phyloP scores from a whole-genome alignment of 2,888 invertebrate genomes.

The Trachelus tabidus region DNA sequence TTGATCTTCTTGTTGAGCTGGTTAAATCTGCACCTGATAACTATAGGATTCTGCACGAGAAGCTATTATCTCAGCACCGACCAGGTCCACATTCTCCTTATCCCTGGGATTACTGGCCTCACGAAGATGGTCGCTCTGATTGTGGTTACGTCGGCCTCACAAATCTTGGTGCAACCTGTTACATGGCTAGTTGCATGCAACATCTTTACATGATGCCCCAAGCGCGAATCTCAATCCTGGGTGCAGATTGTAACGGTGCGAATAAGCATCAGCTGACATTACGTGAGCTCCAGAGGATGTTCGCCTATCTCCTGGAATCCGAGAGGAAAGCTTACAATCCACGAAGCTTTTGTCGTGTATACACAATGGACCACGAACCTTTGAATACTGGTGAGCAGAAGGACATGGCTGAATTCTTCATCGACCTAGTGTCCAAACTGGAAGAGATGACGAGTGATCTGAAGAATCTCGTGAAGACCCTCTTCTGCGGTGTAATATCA shows the following conservation, averaged over 20 bases:
- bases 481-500: constrained; percentile 94
- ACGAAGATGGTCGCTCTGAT: constrained; percentile 93
- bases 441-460: constrained; percentile 95
- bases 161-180: constrained; percentile 95
- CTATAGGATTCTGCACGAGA: constrained; percentile 85
- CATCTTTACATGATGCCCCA: constrained; percentile 98
- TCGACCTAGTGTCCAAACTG: constrained; percentile 93
- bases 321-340: constrained; percentile 97
- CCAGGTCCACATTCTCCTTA: constrained; percentile 86
- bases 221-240: constrained; percentile 85
- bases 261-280: constrained; percentile 86
- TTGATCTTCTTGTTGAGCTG: constrained; percentile 89
- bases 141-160: constrained; percentile 95
- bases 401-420: constrained; percentile 98
- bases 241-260: constrained; percentile 77
- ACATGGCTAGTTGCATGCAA: constrained; percentile 98
- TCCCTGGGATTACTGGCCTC: constrained; percentile 98
- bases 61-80: constrained; percentile 87
- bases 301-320: constrained; percentile 92
- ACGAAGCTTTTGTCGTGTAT: constrained; percentile 93
- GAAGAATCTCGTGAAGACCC: constrained; percentile 87
- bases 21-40: constrained; percentile 87
- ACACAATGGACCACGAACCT: constrained; percentile 97
- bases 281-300: constrained; percentile 92
- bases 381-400: constrained; percentile 96